These are phyloP conservation scores for Porites lobata DNA, from an alignment of 92 coral and sea anemone genomes.

Conservation along the genomic window DNA sequence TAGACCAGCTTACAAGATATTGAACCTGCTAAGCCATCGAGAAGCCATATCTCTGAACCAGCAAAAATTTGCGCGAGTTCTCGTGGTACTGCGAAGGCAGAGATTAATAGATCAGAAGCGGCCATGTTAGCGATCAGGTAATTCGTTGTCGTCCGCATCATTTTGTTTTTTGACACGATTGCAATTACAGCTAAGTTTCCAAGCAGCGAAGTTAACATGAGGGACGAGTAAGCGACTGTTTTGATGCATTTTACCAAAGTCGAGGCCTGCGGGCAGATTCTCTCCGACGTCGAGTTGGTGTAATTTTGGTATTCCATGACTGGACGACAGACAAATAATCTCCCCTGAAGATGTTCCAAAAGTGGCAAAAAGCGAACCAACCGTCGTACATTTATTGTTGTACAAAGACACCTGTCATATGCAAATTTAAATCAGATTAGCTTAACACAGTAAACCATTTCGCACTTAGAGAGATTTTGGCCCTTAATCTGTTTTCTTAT, in stretches of 20 bases:
- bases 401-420: too few species aligned
- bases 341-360: not conserved
- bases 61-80: slow-evolving; percentile 26
- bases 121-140: slow-evolving; percentile 63
- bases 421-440: too few species aligned
- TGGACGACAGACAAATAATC: not conserved
- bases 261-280: not conserved
- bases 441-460: too few species aligned
- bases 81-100: slow-evolving; percentile 47
- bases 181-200: slow-evolving; percentile 47
- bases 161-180: slow-evolving; percentile 49
- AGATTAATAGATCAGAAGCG: slow-evolving; percentile 41
- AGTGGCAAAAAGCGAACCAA: not conserved
- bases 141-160: slow-evolving; percentile 54
- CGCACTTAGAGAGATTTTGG: too few species aligned
- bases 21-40: too few species aligned
- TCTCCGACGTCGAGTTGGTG: not conserved
- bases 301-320: not conserved
- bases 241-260: not conserved
- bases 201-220: slow-evolving; percentile 42
- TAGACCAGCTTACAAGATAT: too few species aligned
- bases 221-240: slow-evolving; percentile 21
- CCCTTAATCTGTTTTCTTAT: too few species aligned
- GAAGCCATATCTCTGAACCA: too few species aligned
- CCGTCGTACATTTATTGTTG: too few species aligned